Evolutionary conservation across 2,113 vertebrate species (phyloP), one percentile per base, ranked within the genome.

Genomic region (Halcyon malimbica): DNA sequence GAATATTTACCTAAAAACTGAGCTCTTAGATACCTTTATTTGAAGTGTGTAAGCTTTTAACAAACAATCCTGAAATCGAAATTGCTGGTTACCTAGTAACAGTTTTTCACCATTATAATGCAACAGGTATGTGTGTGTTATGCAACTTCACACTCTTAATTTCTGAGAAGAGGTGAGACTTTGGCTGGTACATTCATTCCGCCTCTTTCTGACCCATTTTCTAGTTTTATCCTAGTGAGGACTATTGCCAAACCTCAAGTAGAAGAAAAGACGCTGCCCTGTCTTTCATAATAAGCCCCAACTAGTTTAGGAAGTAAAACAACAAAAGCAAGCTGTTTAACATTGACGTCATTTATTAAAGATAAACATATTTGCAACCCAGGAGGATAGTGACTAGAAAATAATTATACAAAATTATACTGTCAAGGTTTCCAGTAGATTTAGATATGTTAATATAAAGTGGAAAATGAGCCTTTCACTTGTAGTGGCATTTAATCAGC

Each of bases 111-210:
- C 39, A 77, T 50, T 95, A 59, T 87, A 95, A 92, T 94, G 92
- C 82, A 94, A 85, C 92, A 92, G 87, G 90, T 89, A 83, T 88
- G 39, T 56, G 35, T 69, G 83, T 6, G 2, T 95, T 96, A 59
- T 16, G 57, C 85, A 97, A 92, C 93, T 50, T 95, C 73, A 60
- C 87, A 46, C 77, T 94, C 64, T 83, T 93, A 64, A 83, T 73
- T 96, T 97, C 96, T 94, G 81, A 90, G 92, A 79, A 90, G 89
- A 95, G 96, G 94, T 94, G 94, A 97, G 89, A 84, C 87, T 94
- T 96, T 87, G 80, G 67, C 96, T 95, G 28, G 29, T 80, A 56
- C 60, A n/a, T 74, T 81, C 74, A 78, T 95, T 89, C 94, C 4
- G 0, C 75, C 77, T 95, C 80, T 95, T 93, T 88, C 85, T 94